Percentiles rank a stretch among this genome's conserved stretches.
These are phyloP conservation scores for Aleiodes alternator DNA, from an alignment of 2,888 invertebrate genomes.

Conservation along the genomic window DNA sequence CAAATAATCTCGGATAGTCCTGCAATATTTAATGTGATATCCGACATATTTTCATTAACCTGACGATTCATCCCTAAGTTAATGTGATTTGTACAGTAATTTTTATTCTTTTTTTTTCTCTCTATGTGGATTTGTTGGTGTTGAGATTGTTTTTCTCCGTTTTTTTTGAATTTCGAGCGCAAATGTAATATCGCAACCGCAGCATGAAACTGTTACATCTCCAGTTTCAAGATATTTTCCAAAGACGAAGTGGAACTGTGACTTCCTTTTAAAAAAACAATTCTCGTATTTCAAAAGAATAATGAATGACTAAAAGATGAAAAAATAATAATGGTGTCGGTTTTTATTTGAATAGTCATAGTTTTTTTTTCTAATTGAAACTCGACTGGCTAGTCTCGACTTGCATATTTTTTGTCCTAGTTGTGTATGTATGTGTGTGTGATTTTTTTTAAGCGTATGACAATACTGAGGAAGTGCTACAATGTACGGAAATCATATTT, in stretches of 20 bases:
- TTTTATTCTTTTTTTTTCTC: neutral
- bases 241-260: neutral
- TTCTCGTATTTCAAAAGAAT: conserved; percentile 5
- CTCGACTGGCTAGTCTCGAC: neutral
- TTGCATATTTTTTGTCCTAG: neutral
- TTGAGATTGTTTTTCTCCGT: conserved; percentile 7
- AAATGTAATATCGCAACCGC: neutral
- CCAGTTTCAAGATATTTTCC: neutral
- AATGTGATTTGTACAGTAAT: too few species aligned
- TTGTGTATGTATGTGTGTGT: neutral
- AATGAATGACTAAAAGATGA: neutral
- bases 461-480: conserved; percentile 20
- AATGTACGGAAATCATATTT: conserved; percentile 10
- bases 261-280: neutral
- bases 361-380: neutral
- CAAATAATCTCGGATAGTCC: too few species aligned
- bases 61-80: too few species aligned
- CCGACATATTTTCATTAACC: too few species aligned
- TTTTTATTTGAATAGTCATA: neutral
- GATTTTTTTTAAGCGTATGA: conserved; percentile 3
- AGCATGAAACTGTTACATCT: neutral
- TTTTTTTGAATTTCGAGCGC: neutral
- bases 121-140: neutral
- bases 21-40: too few species aligned
- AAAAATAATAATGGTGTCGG: neutral